These are phyloP conservation scores for Osmoderma eremita DNA, from an alignment of 2,888 invertebrate genomes.

Conservation along the genomic window DNA sequence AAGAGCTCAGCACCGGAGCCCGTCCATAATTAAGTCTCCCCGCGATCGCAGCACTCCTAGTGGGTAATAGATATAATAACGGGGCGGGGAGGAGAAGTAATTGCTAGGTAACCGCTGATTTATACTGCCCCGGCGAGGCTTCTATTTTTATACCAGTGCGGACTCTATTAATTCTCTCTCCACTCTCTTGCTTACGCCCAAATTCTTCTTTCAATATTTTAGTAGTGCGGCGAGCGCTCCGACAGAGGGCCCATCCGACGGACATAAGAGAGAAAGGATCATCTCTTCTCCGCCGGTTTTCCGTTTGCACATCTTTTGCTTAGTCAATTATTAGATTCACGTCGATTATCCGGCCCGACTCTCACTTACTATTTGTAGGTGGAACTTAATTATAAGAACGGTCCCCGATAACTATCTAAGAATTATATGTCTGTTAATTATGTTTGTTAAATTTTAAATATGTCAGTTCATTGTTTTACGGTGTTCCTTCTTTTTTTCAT, in stretches of 20 bases:
- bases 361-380: slow-evolving; percentile 52
- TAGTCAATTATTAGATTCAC: slow-evolving; percentile 46
- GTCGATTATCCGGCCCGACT: slow-evolving; percentile 45
- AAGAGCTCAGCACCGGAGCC: slow-evolving; percentile 59
- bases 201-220: slow-evolving; percentile 47
- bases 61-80: slow-evolving; percentile 65
- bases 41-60: slow-evolving; percentile 63
- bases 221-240: slow-evolving; percentile 39
- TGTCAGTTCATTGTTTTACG: slow-evolving; percentile 27
- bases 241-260: slow-evolving; percentile 35
- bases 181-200: slow-evolving; percentile 47
- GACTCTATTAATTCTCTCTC: slow-evolving; percentile 52
- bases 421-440: slow-evolving; percentile 37
- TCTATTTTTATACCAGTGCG: slow-evolving; percentile 53
- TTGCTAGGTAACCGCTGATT: slow-evolving; percentile 63
- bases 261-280: slow-evolving; percentile 34
- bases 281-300: slow-evolving; percentile 34
- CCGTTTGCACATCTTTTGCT: slow-evolving; percentile 45
- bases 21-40: slow-evolving; percentile 64
- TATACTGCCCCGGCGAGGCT: slow-evolving; percentile 57
- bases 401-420: slow-evolving; percentile 28
- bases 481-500: background rate
- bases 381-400: slow-evolving; percentile 50
- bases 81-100: slow-evolving; percentile 63
- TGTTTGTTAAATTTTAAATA: slow-evolving; percentile 36